These are phyloP conservation scores for Apodemia hepburni DNA, from an alignment of 2,888 invertebrate genomes.

Conservation along the genomic window DNA sequence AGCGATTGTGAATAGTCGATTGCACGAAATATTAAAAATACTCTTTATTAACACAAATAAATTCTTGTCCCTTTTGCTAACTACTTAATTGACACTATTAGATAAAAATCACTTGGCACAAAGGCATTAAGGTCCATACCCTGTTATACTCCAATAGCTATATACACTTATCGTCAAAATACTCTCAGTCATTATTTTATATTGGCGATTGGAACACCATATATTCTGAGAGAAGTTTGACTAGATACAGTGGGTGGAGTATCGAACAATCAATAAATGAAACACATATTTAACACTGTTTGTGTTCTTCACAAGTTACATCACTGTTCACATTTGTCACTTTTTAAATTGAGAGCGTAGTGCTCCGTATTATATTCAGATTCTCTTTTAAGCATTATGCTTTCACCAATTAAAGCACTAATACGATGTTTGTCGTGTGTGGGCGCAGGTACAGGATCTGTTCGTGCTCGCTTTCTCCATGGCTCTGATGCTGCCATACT, in stretches of 20 bases:
- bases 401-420: constrained; percentile 74
- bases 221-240: constrained; percentile 70
- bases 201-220: constrained; percentile 42
- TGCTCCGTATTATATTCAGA: constrained; percentile 64
- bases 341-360: constrained; percentile 72
- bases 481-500: constrained; percentile 80
- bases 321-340: constrained; percentile 80
- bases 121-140: constrained; percentile 78
- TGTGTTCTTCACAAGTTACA: constrained; percentile 40
- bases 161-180: constrained; percentile 63
- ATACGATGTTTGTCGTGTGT: constrained; percentile 73
- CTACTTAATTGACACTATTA: constrained; percentile 77
- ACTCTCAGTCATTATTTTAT: constrained; percentile 56
- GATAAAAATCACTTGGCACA: constrained; percentile 77
- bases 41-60: constrained; percentile 66
- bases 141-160: constrained; percentile 68
- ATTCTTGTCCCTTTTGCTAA: constrained; percentile 64
- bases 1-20: constrained; percentile 51
- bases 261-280: constrained; percentile 35
- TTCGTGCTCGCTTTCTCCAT: constrained; percentile 67
- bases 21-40: constrained; percentile 70
- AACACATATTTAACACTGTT: constrained; percentile 40
- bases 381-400: constrained; percentile 69
- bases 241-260: constrained; percentile 69
- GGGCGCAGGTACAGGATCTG: constrained; percentile 46